These are phyloP conservation scores for Laterallus jamaicensis DNA, from an alignment of 2,113 vertebrate genomes.

Conservation along the genomic window DNA sequence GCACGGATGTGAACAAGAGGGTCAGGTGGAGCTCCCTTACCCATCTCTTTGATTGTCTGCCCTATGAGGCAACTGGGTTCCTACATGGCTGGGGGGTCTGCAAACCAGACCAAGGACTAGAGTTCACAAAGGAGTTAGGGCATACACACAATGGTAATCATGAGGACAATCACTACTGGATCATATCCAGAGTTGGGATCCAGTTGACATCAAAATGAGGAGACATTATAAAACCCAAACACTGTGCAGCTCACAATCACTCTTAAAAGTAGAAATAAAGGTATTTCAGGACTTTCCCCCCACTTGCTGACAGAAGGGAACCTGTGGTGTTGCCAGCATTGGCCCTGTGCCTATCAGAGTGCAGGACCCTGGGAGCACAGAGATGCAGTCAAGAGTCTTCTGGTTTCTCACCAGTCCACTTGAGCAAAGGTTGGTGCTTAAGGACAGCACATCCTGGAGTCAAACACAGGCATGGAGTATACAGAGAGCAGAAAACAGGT, in stretches of 20 bases:
- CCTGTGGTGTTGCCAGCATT: not conserved
- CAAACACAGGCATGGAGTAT: fast-evolving
- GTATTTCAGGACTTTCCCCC: not conserved
- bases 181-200: not conserved
- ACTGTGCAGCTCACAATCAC: not conserved
- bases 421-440: not conserved
- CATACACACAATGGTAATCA: not conserved
- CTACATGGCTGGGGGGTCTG: too few relatives aligned
- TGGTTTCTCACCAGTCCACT: not conserved
- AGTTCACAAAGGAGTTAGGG: not conserved
- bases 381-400: not conserved
- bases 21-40: not conserved
- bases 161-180: not conserved
- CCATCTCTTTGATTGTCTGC: not conserved
- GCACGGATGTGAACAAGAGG: not conserved
- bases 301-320: not conserved
- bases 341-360: too few relatives aligned
- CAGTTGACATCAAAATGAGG: not conserved
- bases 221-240: not conserved
- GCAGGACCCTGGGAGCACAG: not conserved
- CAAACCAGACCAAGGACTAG: not conserved
- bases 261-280: not conserved
- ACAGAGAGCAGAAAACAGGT: not conserved
- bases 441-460: not conserved
- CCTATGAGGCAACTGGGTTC: not conserved